phyloP scores from a whole-genome alignment of 2,113 vertebrate genomes.

The Sterna hirundo region DNA sequence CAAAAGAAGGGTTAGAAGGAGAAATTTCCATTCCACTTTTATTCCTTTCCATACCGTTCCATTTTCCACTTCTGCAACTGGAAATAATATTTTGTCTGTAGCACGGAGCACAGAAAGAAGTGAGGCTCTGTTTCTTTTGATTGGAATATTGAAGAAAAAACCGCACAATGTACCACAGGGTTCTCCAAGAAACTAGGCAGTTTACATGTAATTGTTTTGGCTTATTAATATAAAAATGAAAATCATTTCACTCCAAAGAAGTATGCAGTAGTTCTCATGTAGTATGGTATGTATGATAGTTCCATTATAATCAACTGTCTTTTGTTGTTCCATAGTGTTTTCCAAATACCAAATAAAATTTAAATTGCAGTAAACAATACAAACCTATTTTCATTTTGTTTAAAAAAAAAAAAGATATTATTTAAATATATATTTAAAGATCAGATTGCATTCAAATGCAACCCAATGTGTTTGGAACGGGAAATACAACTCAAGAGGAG shows the following conservation, averaged over 20 bases:
- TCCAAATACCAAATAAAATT: background rate
- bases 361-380: background rate
- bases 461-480: background rate
- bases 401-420: background rate
- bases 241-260: background rate
- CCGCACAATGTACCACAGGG: background rate
- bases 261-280: background rate
- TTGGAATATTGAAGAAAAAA: background rate
- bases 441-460: slow-evolving; percentile 12
- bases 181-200: background rate
- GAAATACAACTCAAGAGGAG: background rate
- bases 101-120: background rate
- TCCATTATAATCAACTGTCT: background rate
- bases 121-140: background rate
- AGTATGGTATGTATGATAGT: background rate
- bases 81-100: background rate
- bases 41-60: background rate
- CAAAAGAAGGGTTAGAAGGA: background rate
- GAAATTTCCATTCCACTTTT: background rate
- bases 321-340: background rate
- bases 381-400: background rate
- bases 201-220: background rate
- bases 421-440: background rate
- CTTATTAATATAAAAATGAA: background rate
- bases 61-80: background rate